Percentiles rank a stretch among this genome's conserved stretches.
These are phyloP conservation scores for Melanchra persicariae DNA, from an alignment of 2,888 invertebrate species.

Conservation along the genomic window DNA sequence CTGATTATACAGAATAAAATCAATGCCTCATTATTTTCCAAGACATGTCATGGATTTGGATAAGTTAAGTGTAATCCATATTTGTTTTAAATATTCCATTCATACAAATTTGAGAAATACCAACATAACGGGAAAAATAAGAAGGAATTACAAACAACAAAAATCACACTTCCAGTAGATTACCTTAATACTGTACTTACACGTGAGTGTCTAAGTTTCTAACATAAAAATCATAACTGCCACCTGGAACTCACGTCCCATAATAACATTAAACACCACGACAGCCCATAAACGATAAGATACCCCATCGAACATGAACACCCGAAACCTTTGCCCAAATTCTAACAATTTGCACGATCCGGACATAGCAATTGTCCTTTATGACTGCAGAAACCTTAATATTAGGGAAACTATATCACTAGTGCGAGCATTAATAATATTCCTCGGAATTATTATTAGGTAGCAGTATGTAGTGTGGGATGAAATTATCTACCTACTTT, in stretches of 20 bases:
- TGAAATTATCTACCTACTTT: not conserved
- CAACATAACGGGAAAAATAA: no score
- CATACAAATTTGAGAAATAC: no score
- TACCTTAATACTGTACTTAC: not conserved
- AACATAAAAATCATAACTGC: conserved; percentile 14
- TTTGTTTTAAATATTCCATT: no score
- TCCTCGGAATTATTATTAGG: conserved; percentile 1
- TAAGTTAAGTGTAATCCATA: no score
- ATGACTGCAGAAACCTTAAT: conserved; percentile 46
- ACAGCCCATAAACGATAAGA: conserved; percentile 34
- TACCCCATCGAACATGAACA: conserved; percentile 48
- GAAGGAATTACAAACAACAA: not conserved
- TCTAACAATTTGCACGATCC: conserved; percentile 52
- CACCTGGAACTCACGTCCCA: conserved; percentile 16
- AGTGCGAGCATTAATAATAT: conserved; percentile 38
- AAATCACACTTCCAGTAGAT: not conserved
- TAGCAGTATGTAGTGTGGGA: not conserved
- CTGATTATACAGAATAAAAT: no score
- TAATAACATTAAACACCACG: conserved; percentile 44
- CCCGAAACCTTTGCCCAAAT: conserved; percentile 34
- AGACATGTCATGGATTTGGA: no score
- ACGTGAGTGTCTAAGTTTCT: not conserved
- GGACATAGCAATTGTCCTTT: conserved; percentile 54
- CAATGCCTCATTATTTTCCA: no score
- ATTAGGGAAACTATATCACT: conserved; percentile 48